These are phyloP conservation scores for Pyrocephalus nanus DNA, from an alignment of 2,797 vertebrate species.

Conservation along the genomic window DNA sequence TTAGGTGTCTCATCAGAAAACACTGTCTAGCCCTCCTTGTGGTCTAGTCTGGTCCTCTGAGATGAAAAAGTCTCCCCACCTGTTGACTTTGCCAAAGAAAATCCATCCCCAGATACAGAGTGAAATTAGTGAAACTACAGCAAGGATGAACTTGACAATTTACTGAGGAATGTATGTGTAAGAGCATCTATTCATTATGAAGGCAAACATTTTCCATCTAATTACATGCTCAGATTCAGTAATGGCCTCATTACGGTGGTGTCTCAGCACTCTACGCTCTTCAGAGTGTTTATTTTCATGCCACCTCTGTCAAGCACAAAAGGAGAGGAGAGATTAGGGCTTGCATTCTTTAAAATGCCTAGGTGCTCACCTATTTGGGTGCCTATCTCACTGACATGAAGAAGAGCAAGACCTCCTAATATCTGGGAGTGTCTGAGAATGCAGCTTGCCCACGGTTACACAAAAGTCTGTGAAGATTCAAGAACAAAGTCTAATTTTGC, in stretches of 20 bases:
- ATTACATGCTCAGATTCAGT: slow-evolving; percentile 55
- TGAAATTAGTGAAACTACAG: background rate
- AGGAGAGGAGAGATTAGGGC: slow-evolving; percentile 46
- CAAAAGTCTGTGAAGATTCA: background rate
- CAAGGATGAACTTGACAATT: slow-evolving; percentile 16
- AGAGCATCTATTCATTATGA: slow-evolving; percentile 51
- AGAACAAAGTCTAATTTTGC: slow-evolving; percentile 24
- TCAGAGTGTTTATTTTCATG: slow-evolving; percentile 57
- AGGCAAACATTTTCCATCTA: slow-evolving; percentile 56
- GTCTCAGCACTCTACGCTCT: slow-evolving; percentile 31
- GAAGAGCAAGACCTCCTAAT: background rate
- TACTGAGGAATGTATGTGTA: slow-evolving; percentile 29
- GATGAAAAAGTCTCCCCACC: background rate
- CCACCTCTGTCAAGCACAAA: slow-evolving; percentile 63
- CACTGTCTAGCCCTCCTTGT: background rate
- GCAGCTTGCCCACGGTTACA: background rate
- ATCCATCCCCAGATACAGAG: background rate
- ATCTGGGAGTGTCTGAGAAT: background rate
- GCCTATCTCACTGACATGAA: background rate
- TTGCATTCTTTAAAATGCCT: slow-evolving; percentile 49
- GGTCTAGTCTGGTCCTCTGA: background rate
- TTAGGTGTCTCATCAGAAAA: background rate
- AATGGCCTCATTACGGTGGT: slow-evolving; percentile 51
- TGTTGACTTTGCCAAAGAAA: background rate
- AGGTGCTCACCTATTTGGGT: background rate